Conservation (phyloP, 2,113 vertebrate genomes). For the Cervus canadensis region DNA sequence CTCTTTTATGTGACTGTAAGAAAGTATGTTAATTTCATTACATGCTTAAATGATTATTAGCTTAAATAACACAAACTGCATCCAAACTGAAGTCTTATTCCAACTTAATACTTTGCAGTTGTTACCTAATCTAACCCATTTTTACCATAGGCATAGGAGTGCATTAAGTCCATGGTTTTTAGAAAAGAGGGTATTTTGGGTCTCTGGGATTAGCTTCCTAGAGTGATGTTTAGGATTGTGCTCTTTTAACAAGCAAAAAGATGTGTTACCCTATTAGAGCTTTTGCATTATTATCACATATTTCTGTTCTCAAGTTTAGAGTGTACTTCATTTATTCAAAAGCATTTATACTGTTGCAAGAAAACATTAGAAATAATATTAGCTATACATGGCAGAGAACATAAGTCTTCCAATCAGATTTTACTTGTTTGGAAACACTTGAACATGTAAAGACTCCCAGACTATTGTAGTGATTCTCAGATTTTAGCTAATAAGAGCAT, state of each 20-base stretch:
- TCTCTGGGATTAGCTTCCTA: not conserved
- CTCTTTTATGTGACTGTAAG: slow-evolving; percentile 14
- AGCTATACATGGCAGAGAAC: not conserved
- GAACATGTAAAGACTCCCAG: not conserved
- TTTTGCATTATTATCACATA: not conserved
- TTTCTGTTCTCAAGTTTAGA: slow-evolving; percentile 8
- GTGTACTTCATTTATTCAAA: not conserved
- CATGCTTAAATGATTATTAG: not conserved
- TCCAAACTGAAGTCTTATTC: not conserved
- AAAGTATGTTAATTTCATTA: not conserved
- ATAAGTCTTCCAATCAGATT: not conserved
- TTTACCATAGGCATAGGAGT: not conserved
- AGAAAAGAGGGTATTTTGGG: not conserved
- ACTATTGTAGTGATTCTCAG: not conserved
- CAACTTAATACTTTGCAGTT: not conserved
- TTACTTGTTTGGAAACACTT: not conserved
- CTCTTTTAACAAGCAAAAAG: not conserved
- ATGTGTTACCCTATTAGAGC: not conserved
- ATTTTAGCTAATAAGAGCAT: not conserved
- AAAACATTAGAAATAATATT: not conserved
- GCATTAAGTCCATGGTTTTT: not conserved
- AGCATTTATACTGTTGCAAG: not conserved
- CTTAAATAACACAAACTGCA: not conserved
- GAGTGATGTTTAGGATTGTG: not conserved
- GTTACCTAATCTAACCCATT: not conserved